Base-by-base conservation (phyloP, 2,888 invertebrate species). In the Rapana venosa region DNA sequence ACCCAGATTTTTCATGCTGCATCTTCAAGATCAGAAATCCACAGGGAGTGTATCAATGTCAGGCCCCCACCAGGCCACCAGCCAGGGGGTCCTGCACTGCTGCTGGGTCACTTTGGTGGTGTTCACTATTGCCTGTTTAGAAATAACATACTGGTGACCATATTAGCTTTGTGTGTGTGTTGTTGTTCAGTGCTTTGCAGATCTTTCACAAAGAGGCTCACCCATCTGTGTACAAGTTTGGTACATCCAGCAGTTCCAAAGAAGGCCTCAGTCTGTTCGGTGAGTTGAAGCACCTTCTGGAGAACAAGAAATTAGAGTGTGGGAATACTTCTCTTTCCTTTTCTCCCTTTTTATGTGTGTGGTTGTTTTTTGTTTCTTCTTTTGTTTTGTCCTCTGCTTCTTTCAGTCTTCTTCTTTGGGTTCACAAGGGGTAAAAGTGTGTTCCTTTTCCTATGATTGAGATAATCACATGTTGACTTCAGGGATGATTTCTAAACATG, bases 201-300 rank as follows among this genome's bases (percentile, higher is more conserved):
- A 97, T 98, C 92, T 98, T 98, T 96, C 97, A 97, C 91, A 96
- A 97, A 4, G 97, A 97, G 88, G 96, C 97, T 1, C 98, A 98
- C 94, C 98, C 98, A 17, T 97, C 98, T 91, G 97, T 97, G 66
- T 98, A 97, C 95, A 98, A 98, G 95, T 97, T 97, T 91, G 97
- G 97, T 13, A 97, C 97, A 90, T 97, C 97, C 11, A 96, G 96
- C 58, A 96, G 96, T 0, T 97, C 93, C 90, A 97, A 97, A 93
- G 98, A 98, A 95, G 98, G 98, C 0, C 96, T 97, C 47, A 98
- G 98, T 94, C 81, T 91, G 13, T 91, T 91, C 91, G 91, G 91
- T 91, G 87, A 84, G 88, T 26, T 5, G 32, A 22, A 30, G n/a
- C 47, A 47, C 47, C 8, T 5, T 2, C 2, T 8, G 47, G 47